Evolutionary conservation across 1,140 invertebrate genomes (phyloP).

Genomic region (Halyomorpha halys): DNA sequence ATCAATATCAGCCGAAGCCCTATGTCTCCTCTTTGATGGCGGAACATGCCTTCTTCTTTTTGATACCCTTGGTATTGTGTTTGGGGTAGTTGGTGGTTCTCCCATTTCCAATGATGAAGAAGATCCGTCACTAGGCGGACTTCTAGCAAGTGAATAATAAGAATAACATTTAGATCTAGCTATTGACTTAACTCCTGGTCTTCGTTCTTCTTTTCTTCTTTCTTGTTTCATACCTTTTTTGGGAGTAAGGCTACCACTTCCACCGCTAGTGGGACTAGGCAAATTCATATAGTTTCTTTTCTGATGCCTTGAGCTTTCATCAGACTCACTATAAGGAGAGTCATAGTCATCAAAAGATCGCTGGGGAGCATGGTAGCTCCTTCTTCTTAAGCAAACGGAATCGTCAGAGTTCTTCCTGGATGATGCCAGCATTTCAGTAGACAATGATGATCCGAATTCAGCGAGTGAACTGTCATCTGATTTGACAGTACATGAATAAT

Average conservation of each 20-base stretch:
- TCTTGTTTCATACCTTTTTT: slow-evolving; percentile 22
- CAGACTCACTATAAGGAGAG: slow-evolving; percentile 33
- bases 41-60: slow-evolving; percentile 30
- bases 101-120: slow-evolving; percentile 33
- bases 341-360: slow-evolving; percentile 34
- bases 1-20: slow-evolving; percentile 27
- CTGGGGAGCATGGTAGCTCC: slow-evolving; percentile 24
- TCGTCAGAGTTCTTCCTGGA: slow-evolving; percentile 32
- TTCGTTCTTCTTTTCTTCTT: slow-evolving; percentile 19
- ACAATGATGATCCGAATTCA: slow-evolving; percentile 31
- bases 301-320: slow-evolving; percentile 29
- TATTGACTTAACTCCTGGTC: slow-evolving; percentile 24
- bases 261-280: slow-evolving; percentile 19
- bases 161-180: slow-evolving; percentile 33
- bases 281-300: slow-evolving; percentile 20
- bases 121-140: slow-evolving; percentile 34
- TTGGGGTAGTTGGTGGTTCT: slow-evolving; percentile 31
- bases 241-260: not conserved
- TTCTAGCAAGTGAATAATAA: slow-evolving; percentile 34
- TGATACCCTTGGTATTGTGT: slow-evolving; percentile 34
- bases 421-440: slow-evolving; percentile 30
- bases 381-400: slow-evolving; percentile 24
- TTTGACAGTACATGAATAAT: slow-evolving; percentile 29
- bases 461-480: slow-evolving; percentile 33
- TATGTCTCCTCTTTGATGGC: slow-evolving; percentile 27